These are phyloP conservation scores for Synanthedon vespiformis DNA, from an alignment of 2,888 invertebrate genomes.

Conservation along the genomic window DNA sequence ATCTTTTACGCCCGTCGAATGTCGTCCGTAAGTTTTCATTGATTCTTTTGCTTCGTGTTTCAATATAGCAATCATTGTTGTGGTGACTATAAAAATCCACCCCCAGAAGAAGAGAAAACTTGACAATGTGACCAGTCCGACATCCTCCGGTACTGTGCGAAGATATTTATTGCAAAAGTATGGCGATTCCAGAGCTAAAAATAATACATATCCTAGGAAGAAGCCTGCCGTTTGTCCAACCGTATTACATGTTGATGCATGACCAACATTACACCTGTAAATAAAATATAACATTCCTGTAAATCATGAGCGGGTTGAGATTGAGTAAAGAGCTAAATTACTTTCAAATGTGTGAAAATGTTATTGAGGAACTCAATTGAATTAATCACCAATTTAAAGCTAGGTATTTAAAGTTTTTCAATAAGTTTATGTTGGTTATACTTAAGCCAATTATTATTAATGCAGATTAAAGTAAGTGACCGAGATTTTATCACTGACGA, in stretches of 20 bases:
- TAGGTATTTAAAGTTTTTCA: too few relatives aligned
- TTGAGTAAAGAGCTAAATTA: too few relatives aligned
- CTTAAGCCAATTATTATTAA: too few relatives aligned
- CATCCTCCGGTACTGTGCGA: constrained; percentile 75
- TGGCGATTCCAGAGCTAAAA: constrained; percentile 94
- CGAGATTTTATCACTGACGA: too few relatives aligned
- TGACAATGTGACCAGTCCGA: constrained; percentile 79
- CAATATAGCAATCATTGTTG: constrained; percentile 89
- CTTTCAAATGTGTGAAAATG: too few relatives aligned
- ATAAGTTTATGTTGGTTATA: too few relatives aligned
- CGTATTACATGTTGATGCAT: constrained; percentile 98
- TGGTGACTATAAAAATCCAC: constrained; percentile 88
- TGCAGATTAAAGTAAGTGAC: too few relatives aligned
- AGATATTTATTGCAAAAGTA: constrained; percentile 96
- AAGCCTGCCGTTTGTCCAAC: constrained; percentile 99
- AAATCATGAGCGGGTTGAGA: too few relatives aligned
- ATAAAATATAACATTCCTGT: constrained; percentile 1
- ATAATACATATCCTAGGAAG: constrained; percentile 95
- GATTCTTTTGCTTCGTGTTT: constrained; percentile 80
- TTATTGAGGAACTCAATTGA: too few relatives aligned
- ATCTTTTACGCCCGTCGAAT: constrained; percentile 48
- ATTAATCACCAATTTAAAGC: too few relatives aligned
- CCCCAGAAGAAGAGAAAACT: constrained; percentile 97
- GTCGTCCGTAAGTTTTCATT: constrained; percentile 22
- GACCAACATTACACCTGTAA: constrained; percentile 90